Evolutionary conservation across 2,113 vertebrate genomes (phyloP).

Genomic region (Corythornis cristatus): DNA sequence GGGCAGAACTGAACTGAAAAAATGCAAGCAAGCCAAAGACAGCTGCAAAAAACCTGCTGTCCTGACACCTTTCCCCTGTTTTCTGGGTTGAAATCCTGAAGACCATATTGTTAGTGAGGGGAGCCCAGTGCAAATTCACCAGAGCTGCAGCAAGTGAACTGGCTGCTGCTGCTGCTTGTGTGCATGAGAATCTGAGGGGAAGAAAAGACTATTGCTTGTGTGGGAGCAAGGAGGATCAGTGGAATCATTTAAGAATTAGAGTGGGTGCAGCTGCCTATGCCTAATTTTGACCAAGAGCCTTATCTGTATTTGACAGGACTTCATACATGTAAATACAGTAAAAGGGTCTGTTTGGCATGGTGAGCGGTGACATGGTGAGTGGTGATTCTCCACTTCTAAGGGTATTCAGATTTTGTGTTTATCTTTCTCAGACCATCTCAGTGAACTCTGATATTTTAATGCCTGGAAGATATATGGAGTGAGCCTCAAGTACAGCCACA

Average conservation of each 20-base stretch:
- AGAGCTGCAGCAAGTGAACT: not conserved
- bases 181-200: fast-evolving
- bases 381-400: not conserved
- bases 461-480: not conserved
- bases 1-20: not conserved
- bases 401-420: not conserved
- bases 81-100: not conserved
- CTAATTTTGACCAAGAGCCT: not conserved
- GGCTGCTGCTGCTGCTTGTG: not conserved
- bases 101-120: not conserved
- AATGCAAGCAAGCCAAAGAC: not conserved
- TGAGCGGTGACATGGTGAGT: not conserved
- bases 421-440: not conserved
- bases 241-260: not conserved
- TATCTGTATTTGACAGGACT: not conserved
- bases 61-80: not conserved
- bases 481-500: not conserved
- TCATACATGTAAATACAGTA: not conserved
- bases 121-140: not conserved
- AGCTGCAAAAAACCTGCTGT: not conserved
- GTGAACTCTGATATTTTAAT: not conserved
- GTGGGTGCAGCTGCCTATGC: not conserved
- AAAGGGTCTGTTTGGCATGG: not conserved
- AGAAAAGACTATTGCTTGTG: not conserved
- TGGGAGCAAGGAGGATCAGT: not conserved